Evolutionary conservation across 2,888 invertebrate species (phyloP), one percentile per base, ranked within the genome.

Genomic region (Pandemis heparana): DNA sequence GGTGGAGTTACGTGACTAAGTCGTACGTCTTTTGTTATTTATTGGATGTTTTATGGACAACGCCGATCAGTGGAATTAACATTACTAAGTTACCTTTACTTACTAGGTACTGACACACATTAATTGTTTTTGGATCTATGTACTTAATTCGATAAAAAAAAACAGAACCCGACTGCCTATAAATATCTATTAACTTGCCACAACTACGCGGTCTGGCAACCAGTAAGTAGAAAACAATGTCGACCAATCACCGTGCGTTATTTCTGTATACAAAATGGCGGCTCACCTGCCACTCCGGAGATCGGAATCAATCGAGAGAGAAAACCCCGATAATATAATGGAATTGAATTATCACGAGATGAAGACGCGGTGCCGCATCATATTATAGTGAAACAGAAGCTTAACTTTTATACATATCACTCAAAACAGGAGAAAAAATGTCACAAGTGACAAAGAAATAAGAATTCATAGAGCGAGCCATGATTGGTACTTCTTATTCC

Each of bases 291-390:
- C 82, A 78, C 82, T 81, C 79, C 81, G 77, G 76, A 81, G 81
- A 78, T 78, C 79, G 77, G 85, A 92, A 91, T 89, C 92, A 93
- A 92, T 93, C 89, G 91, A 88, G 85, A 86, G 87, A 87, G 87
- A 89, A 91, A 91, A 89, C 85, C 85, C 82, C 80, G 87, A 89
- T 91, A 90, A 91, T 90, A 91, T 90, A 90, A 94, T 90, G 85
- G 90, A 92, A 94, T 93, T 92, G 91, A 93, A 93, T 94, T 92
- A 94, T 94, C 92, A 87, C 81, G 82, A 87, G 89, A 90, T 89
- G 89, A 91, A 91, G 91, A 88, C 87, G 86, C 85, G 80, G 83
- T 82, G 80, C 81, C 71, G 65, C 76, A 71, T 80, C 79, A 81
- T 81, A 81, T 76, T 81, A 81, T 76, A 71, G 73, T 62, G 65